Evolutionary conservation across 2,113 vertebrate genomes (phyloP).

Genomic region (Nettapus auritus): DNA sequence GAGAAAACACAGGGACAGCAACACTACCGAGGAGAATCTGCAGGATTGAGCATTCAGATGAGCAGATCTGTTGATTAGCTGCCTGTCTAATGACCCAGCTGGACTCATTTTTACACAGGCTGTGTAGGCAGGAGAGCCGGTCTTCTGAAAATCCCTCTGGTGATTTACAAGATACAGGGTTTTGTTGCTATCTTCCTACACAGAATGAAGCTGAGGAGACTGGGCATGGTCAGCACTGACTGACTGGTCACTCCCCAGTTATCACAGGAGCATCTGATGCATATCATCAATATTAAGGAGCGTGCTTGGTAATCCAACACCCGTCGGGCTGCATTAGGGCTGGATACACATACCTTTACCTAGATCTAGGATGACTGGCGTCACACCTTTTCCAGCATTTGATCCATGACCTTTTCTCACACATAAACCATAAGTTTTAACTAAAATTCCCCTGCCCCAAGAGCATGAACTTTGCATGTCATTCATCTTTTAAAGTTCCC

Average conservation of each 20-base stretch:
- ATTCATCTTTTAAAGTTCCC: conserved; percentile 2
- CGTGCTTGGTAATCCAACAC: background rate
- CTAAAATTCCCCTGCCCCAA: background rate
- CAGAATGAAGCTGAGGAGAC: background rate
- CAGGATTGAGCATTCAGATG: background rate
- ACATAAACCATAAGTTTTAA: background rate
- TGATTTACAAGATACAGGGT: background rate
- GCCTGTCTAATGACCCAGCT: background rate
- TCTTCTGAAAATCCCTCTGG: background rate
- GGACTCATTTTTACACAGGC: background rate
- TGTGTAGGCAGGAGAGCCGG: fast-evolving
- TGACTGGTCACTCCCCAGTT: background rate
- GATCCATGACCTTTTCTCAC: background rate
- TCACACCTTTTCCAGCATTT: background rate
- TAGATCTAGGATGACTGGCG: background rate
- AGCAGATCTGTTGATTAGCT: background rate
- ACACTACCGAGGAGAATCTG: background rate
- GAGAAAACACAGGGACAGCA: background rate
- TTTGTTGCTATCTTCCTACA: background rate
- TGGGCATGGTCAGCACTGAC: background rate
- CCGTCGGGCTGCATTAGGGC: background rate
- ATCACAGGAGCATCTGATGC: background rate
- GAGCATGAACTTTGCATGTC: background rate
- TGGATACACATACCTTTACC: background rate
- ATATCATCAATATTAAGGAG: background rate